A percentile compares a stretch with the other conserved stretches of the same genome.
Conservation (phyloP, 2,113 vertebrate genomes). For the Chaenogobius annularis region DNA sequence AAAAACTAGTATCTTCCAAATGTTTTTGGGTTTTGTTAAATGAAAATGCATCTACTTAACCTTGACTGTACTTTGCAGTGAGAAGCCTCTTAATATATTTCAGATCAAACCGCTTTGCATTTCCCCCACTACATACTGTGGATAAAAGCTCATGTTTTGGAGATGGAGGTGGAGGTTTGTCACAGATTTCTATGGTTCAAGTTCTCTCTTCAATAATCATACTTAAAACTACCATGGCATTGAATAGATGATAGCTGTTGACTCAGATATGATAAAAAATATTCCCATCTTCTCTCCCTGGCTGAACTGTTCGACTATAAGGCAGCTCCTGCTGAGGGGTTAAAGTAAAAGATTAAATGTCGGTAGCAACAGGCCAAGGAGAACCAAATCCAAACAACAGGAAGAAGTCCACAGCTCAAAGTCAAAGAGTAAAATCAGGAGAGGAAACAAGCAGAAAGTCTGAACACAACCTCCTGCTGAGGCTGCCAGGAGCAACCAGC, state of each 20-base stretch:
- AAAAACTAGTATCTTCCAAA: too few relatives aligned
- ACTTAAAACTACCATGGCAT: conserved; percentile 14
- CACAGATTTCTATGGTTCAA: conserved; percentile 21
- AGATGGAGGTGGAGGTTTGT: conserved; percentile 2
- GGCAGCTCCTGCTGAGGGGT: conserved; percentile 9
- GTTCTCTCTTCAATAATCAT: conserved; percentile 29
- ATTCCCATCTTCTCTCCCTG: conserved; percentile 14
- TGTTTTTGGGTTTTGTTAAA: too few relatives aligned
- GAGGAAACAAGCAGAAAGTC: neutral
- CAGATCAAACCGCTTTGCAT: neutral
- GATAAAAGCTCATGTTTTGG: neutral
- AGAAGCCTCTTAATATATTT: too few relatives aligned
- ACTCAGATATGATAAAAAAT: conserved; percentile 30
- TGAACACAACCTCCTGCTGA: neutral
- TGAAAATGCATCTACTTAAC: too few relatives aligned
- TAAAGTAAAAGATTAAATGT: conserved; percentile 9
- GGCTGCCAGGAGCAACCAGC: neutral
- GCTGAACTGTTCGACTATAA: conserved; percentile 5
- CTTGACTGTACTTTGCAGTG: neutral
- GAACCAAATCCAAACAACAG: neutral
- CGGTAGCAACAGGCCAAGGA: conserved; percentile 8
- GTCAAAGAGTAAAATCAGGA: conserved; percentile 7
- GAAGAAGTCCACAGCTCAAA: conserved; percentile 5
- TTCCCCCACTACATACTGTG: neutral
- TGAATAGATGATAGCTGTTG: conserved; percentile 27